phyloP scores from a whole-genome alignment of 2,888 invertebrate genomes.

The Erebia palarica region DNA sequence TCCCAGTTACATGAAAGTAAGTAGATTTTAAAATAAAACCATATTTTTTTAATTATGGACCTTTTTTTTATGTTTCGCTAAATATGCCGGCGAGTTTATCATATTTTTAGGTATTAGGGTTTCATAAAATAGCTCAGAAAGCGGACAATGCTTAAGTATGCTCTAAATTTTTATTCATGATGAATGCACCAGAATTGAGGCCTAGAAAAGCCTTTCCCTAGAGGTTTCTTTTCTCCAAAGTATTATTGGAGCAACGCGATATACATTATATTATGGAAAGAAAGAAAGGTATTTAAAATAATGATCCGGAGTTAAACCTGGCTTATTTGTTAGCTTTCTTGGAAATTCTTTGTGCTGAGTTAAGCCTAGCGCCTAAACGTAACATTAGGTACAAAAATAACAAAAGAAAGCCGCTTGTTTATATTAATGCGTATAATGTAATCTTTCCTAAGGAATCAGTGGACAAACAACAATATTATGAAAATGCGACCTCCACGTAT shows the following conservation, averaged over 20 bases:
- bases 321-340: constrained; percentile 10
- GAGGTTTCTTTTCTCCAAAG: neutral
- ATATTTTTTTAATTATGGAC: no score
- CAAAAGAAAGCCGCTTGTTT: constrained; percentile 23
- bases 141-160: no score
- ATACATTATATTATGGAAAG: neutral
- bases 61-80: no score
- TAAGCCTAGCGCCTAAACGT: constrained; percentile 10
- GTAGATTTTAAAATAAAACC: no score
- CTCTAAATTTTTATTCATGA: no score
- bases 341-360: constrained; percentile 9
- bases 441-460: constrained; percentile 23
- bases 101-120: no score
- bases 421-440: constrained; percentile 24
- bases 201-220: no score
- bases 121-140: no score
- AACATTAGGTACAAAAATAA: constrained; percentile 13
- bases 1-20: no score
- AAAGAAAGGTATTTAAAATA: neutral
- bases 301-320: constrained; percentile 7
- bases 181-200: no score
- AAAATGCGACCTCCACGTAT: constrained; percentile 25
- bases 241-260: neutral
- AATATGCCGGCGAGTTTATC: no score
- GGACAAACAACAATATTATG: constrained; percentile 27